Conservation (phyloP, 2,113 vertebrate species). For the Alligator mississippiensis region DNA sequence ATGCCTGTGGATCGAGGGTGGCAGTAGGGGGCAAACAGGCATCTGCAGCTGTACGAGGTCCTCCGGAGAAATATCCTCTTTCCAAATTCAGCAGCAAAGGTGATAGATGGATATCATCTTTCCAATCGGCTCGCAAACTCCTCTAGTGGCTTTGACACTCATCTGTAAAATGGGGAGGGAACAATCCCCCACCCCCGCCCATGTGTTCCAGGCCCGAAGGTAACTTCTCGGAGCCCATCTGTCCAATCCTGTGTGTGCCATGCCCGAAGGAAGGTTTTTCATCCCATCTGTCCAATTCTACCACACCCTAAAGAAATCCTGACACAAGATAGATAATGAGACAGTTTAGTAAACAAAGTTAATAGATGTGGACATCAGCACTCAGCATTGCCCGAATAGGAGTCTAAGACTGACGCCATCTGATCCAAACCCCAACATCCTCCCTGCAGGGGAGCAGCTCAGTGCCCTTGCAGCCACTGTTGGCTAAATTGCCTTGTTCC, state of each 20-base stretch:
- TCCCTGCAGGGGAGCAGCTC: conserved; percentile 45
- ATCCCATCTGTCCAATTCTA: conserved; percentile 80
- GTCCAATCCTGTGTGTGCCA: conserved; percentile 60
- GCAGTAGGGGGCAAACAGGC: conserved; percentile 56
- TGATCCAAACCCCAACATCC: conserved; percentile 46
- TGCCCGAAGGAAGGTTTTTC: conserved; percentile 77
- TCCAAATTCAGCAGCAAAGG: neutral
- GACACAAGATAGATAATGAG: conserved; percentile 78
- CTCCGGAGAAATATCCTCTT: conserved; percentile 17
- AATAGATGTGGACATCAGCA: conserved; percentile 77
- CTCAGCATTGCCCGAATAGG: conserved; percentile 28
- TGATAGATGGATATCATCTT: neutral
- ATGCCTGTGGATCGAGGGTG: conserved; percentile 18
- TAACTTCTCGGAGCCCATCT: conserved; percentile 78
- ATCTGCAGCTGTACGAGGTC: conserved; percentile 39
- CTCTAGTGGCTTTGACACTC: neutral
- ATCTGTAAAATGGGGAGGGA: neutral
- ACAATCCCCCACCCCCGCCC: conserved; percentile 23
- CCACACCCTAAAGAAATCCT: conserved; percentile 80
- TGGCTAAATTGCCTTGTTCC: neutral
- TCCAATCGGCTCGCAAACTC: neutral
- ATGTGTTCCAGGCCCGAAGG: conserved; percentile 68
- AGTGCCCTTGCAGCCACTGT: neutral
- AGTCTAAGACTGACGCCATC: conserved; percentile 45
- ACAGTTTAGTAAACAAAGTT: conserved; percentile 80